A percentile compares a stretch with the other conserved stretches of the same genome.
Conservation (phyloP, 92 coral and sea anemone genomes). For the Nematostella vectensis region DNA sequence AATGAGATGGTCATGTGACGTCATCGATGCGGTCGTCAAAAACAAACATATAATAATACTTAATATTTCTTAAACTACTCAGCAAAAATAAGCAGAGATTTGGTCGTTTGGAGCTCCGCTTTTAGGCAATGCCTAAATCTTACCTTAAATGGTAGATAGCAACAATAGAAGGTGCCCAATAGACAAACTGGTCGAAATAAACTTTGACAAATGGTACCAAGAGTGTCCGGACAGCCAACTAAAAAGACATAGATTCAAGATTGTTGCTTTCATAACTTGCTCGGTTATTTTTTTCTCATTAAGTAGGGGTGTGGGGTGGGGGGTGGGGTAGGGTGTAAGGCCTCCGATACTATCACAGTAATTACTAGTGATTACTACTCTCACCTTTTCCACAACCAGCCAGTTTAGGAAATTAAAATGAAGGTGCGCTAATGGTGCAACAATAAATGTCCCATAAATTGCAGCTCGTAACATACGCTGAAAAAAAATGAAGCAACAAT, state of each 20-base stretch:
- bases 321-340: too few relatives aligned
- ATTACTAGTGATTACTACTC: too few relatives aligned
- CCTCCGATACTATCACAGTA: too few relatives aligned
- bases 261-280: slow-evolving; percentile 14
- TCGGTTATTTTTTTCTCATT: too few relatives aligned
- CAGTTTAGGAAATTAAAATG: slow-evolving; percentile 60
- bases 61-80: too few relatives aligned
- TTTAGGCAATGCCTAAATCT: too few relatives aligned
- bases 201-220: slow-evolving; percentile 49
- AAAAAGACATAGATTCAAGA: neutral
- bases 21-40: too few relatives aligned
- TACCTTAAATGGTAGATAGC: slow-evolving; percentile 53
- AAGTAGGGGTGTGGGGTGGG: too few relatives aligned
- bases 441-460: slow-evolving; percentile 29
- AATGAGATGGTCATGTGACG: too few relatives aligned
- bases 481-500: neutral
- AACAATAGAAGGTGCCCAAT: slow-evolving; percentile 48
- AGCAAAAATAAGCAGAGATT: too few relatives aligned
- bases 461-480: slow-evolving; percentile 49
- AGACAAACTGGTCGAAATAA: slow-evolving; percentile 58
- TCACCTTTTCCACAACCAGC: slow-evolving; percentile 51
- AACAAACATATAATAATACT: too few relatives aligned
- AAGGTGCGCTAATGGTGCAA: slow-evolving; percentile 50
- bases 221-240: slow-evolving; percentile 36
- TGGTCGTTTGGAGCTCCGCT: too few relatives aligned